Conservation (phyloP, 1,140 invertebrate genomes). For the Ectropis grisescens region DNA sequence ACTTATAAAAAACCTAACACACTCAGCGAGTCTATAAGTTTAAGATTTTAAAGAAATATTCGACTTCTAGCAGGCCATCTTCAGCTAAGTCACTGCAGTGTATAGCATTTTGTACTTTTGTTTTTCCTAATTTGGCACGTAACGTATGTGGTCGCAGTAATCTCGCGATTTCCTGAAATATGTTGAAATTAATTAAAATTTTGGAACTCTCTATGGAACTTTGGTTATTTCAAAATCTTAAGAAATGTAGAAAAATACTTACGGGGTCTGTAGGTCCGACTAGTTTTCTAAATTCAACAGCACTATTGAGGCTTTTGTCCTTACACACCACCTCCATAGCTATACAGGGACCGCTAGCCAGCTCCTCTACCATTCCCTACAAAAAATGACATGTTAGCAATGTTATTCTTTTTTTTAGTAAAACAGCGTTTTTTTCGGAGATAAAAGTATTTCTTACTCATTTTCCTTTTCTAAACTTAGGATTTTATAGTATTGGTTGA, state of each 20-base stretch:
- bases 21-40: conserved; percentile 63
- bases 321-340: conserved; percentile 86
- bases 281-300: conserved; percentile 84
- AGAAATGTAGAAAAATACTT: too few relatives aligned
- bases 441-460: too few relatives aligned
- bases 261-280: conserved; percentile 91
- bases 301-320: conserved; percentile 72
- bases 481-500: too few relatives aligned
- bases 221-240: too few relatives aligned
- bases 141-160: conserved; percentile 86
- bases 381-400: too few relatives aligned
- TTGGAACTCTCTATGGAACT: too few relatives aligned
- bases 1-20: too few relatives aligned
- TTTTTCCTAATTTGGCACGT: conserved; percentile 86
- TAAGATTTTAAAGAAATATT: conserved; percentile 85
- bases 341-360: conserved; percentile 86
- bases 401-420: too few relatives aligned
- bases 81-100: conserved; percentile 94
- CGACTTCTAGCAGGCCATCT: conserved; percentile 87
- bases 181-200: too few relatives aligned
- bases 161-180: conserved; percentile 86
- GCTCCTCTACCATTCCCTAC: conserved; percentile 84
- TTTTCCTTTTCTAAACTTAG: too few relatives aligned
- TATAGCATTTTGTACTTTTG: conserved; percentile 88
- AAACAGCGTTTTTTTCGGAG: conserved; percentile 1